Conservation (phyloP, 2,888 invertebrate species). For the Trichogramma dendrolimi region DNA sequence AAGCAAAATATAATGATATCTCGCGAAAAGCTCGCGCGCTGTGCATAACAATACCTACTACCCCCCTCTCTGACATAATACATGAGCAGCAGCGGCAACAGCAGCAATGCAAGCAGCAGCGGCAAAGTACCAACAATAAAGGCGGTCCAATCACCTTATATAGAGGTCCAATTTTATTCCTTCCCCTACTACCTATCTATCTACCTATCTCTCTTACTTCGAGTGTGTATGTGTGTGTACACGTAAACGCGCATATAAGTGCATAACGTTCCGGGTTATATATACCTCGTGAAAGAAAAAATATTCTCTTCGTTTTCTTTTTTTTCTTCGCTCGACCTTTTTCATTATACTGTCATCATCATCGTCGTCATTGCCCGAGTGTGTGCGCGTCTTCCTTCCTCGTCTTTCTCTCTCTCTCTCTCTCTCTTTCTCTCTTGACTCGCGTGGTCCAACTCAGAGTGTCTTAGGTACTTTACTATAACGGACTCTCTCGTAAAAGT, state of each 20-base stretch:
- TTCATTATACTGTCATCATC: too few species aligned
- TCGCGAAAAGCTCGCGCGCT: too few species aligned
- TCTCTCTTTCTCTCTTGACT: constrained; percentile 19
- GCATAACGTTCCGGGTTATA: too few species aligned
- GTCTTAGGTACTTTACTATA: constrained; percentile 33
- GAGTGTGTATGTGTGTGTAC: not conserved
- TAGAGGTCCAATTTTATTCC: constrained; percentile 21
- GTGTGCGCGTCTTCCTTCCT: not conserved
- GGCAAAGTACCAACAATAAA: constrained; percentile 1
- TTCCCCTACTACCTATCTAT: constrained; percentile 24
- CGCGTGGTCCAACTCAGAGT: constrained; percentile 41
- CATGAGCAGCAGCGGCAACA: not conserved
- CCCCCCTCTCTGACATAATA: too few species aligned
- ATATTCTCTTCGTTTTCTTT: too few species aligned
- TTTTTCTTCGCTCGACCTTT: too few species aligned
- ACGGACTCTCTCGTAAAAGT: not conserved
- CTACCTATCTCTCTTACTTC: constrained; percentile 8
- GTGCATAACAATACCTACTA: too few species aligned
- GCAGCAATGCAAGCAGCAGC: not conserved
- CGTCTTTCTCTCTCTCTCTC: constrained; percentile 14
- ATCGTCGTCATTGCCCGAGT: too few species aligned
- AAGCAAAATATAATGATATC: too few species aligned
- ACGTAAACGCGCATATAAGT: not conserved
- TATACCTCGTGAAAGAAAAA: too few species aligned
- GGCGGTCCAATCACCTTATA: constrained; percentile 14